These are phyloP conservation scores for Pagetopsis macropterus DNA, from an alignment of 2,797 vertebrate species.

Conservation along the genomic window DNA sequence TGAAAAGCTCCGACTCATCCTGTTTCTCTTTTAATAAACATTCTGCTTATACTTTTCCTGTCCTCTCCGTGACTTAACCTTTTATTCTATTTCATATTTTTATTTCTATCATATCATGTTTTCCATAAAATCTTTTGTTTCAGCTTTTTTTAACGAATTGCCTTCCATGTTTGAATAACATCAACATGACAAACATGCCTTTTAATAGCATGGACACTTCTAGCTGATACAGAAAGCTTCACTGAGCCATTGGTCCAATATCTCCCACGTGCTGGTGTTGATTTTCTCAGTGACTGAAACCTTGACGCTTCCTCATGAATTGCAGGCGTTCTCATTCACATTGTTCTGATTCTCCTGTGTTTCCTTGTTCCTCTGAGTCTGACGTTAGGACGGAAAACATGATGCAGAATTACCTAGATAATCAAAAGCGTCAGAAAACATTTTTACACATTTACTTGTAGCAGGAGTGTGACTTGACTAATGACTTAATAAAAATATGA, in stretches of 20 bases:
- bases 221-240: not conserved
- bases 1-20: slow-evolving; percentile 72
- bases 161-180: slow-evolving; percentile 13
- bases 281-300: not conserved
- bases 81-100: slow-evolving; percentile 17
- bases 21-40: slow-evolving; percentile 53
- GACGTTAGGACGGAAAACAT: slow-evolving; percentile 1
- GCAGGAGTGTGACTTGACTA: slow-evolving; percentile 35
- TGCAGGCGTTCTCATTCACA: not conserved
- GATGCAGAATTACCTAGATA: slow-evolving; percentile 40
- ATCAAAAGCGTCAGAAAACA: slow-evolving; percentile 28
- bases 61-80: not conserved
- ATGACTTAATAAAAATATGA: slow-evolving; percentile 37
- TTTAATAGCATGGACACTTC: slow-evolving; percentile 4
- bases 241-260: not conserved
- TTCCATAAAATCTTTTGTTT: slow-evolving; percentile 1
- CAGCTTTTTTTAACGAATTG: slow-evolving; percentile 13
- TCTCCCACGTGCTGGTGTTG: not conserved
- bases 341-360: not conserved
- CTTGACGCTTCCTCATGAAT: not conserved
- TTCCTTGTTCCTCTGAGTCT: slow-evolving; percentile 17
- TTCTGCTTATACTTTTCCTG: slow-evolving; percentile 21
- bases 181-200: not conserved
- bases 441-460: slow-evolving; percentile 54
- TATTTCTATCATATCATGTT: not conserved